Evolutionary conservation across 2,888 invertebrate genomes (phyloP).

Genomic region (Thecophora atra): DNA sequence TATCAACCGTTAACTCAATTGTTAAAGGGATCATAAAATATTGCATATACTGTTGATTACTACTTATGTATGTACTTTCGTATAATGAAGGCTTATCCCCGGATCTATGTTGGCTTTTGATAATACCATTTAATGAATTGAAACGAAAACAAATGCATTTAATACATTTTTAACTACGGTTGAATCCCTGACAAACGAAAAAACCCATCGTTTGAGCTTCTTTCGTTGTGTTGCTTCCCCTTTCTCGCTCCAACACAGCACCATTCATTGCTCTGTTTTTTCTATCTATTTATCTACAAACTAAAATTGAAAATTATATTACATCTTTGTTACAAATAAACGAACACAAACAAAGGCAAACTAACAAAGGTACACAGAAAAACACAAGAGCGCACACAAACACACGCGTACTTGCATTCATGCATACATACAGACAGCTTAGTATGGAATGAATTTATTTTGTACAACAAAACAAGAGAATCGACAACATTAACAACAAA

Average conservation of each 20-base stretch:
- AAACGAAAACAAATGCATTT: too few species aligned
- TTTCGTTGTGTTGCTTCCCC: background rate
- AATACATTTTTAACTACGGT: too few species aligned
- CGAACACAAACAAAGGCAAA: conserved; percentile 25
- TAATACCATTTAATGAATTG: too few species aligned
- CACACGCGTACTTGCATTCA: conserved; percentile 13
- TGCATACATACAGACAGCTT: conserved; percentile 16
- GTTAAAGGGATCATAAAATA: too few species aligned
- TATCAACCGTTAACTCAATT: too few species aligned
- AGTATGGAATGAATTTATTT: conserved; percentile 38
- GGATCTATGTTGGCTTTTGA: too few species aligned
- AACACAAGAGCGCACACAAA: conserved; percentile 16
- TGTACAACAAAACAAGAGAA: conserved; percentile 36
- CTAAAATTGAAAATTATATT: conserved; percentile 42
- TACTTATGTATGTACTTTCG: too few species aligned
- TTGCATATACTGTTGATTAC: too few species aligned
- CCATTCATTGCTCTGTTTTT: conserved; percentile 11
- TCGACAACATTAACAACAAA: conserved; percentile 39
- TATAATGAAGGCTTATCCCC: too few species aligned
- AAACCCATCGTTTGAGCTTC: background rate
- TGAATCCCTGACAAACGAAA: conserved; percentile 18
- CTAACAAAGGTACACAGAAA: too few species aligned
- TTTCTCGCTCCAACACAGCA: conserved; percentile 10
- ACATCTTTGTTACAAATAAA: conserved; percentile 31
- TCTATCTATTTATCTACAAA: conserved; percentile 37